Conservation (phyloP, 1,140 invertebrate genomes). For the Pachypsylla venusta region DNA sequence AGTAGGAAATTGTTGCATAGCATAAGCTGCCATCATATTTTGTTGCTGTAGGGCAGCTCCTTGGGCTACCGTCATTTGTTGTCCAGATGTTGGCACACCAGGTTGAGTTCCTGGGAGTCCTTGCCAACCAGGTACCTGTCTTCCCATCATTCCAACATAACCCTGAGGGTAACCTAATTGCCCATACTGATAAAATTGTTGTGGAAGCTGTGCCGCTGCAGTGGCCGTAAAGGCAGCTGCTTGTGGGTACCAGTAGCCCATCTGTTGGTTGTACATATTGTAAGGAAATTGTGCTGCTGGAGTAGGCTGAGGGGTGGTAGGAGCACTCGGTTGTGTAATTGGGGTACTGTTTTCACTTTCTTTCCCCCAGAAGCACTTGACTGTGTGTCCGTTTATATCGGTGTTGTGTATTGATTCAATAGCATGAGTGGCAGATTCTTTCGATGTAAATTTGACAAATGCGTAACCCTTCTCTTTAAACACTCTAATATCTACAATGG, state of each 20-base stretch:
- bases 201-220: conserved; percentile 39
- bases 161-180: conserved; percentile 33
- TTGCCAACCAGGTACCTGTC: conserved; percentile 30
- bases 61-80: conserved; percentile 26
- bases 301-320: conserved; percentile 20
- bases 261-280: conserved; percentile 47
- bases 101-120: conserved; percentile 15
- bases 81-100: conserved; percentile 29
- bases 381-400: conserved; percentile 86
- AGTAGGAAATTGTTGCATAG: conserved; percentile 62
- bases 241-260: conserved; percentile 67
- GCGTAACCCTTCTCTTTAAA: conserved; percentile 99
- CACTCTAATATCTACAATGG: conserved; percentile 90
- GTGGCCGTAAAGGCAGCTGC: conserved; percentile 35
- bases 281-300: conserved; percentile 46
- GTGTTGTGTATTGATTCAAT: conserved; percentile 95
- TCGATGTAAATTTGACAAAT: conserved; percentile 95
- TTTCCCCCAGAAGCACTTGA: conserved; percentile 99
- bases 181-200: conserved; percentile 42
- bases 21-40: conserved; percentile 53
- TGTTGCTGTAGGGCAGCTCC: conserved; percentile 29
- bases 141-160: conserved; percentile 32
- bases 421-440: conserved; percentile 91
- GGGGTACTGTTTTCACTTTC: conserved; percentile 35
- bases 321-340: conserved; percentile 21